Conservation (phyloP, 2,797 vertebrate genomes). For the Chrysocyon brachyurus region DNA sequence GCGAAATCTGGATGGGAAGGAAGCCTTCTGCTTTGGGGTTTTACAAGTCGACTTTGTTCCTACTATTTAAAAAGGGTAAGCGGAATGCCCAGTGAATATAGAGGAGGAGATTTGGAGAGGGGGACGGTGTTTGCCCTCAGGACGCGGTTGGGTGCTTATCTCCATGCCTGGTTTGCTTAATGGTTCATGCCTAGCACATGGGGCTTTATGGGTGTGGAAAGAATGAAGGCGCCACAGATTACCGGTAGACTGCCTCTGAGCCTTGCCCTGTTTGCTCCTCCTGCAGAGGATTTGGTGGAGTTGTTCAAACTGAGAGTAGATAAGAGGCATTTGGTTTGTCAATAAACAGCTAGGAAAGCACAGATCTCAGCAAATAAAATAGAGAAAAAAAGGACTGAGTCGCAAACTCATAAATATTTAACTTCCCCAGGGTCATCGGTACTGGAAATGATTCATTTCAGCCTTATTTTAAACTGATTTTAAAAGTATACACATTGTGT, state of each 20-base stretch:
- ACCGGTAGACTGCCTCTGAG: conserved; percentile 45
- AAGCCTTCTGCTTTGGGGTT: not conserved
- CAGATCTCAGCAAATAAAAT: conserved; percentile 75
- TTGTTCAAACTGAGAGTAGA: conserved; percentile 79
- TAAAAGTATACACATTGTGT: conserved; percentile 9
- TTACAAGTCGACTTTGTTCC: not conserved
- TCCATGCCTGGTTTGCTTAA: not conserved
- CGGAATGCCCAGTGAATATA: not conserved
- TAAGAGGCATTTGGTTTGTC: conserved; percentile 77
- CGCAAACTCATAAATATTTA: conserved; percentile 79
- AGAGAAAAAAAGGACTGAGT: conserved; percentile 41
- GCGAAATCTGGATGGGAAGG: not conserved
- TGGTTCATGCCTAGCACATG: not conserved
- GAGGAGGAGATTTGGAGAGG: not conserved
- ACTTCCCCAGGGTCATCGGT: conserved; percentile 71
- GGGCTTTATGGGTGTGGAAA: not conserved
- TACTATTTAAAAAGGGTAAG: not conserved
- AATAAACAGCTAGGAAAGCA: conserved; percentile 74
- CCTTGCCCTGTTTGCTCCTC: conserved; percentile 65
- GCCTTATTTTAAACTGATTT: conserved; percentile 55
- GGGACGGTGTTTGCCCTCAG: not conserved
- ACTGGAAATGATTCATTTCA: conserved; percentile 13
- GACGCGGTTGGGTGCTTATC: not conserved
- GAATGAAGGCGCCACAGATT: not conserved
- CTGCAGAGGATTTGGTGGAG: conserved; percentile 8